These are phyloP conservation scores for Eufriesea mexicana DNA, from an alignment of 1,140 invertebrate species.

Conservation along the genomic window DNA sequence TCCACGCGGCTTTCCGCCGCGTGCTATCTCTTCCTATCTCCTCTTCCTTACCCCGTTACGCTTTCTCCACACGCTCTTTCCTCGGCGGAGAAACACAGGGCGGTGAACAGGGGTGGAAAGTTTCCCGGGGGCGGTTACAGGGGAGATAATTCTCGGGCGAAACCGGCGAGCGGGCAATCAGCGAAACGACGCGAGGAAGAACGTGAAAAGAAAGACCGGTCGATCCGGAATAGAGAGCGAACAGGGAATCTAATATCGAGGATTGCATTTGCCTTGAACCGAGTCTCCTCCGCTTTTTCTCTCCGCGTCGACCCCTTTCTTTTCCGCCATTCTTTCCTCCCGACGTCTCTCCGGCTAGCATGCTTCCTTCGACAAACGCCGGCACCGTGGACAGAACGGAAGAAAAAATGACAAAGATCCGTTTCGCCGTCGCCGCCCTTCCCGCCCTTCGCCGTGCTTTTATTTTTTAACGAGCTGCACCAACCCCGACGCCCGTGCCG, in stretches of 20 bases:
- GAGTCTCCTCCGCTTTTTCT: slow-evolving; percentile 2
- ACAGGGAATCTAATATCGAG: slow-evolving; percentile 65
- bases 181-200: slow-evolving; percentile 48
- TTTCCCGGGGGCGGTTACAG: slow-evolving; percentile 21
- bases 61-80: background rate
- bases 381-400: background rate
- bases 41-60: background rate
- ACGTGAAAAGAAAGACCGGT: slow-evolving; percentile 53
- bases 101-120: background rate
- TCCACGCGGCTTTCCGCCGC: too few species aligned
- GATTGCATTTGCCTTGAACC: slow-evolving; percentile 63
- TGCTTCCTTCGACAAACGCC: background rate
- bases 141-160: slow-evolving; percentile 55
- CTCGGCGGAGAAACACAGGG: background rate
- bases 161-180: slow-evolving; percentile 54
- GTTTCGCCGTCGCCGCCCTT: background rate
- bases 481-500: background rate
- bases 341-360: too few species aligned
- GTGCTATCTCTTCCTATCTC: background rate
- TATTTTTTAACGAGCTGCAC: slow-evolving; percentile 27
- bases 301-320: too few species aligned
- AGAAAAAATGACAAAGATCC: slow-evolving; percentile 31
- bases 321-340: background rate
- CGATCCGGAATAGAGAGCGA: slow-evolving; percentile 45
- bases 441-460: background rate